phyloP scores from a whole-genome alignment of 1,140 invertebrate genomes.

The Pseudomyrmex sp. region DNA sequence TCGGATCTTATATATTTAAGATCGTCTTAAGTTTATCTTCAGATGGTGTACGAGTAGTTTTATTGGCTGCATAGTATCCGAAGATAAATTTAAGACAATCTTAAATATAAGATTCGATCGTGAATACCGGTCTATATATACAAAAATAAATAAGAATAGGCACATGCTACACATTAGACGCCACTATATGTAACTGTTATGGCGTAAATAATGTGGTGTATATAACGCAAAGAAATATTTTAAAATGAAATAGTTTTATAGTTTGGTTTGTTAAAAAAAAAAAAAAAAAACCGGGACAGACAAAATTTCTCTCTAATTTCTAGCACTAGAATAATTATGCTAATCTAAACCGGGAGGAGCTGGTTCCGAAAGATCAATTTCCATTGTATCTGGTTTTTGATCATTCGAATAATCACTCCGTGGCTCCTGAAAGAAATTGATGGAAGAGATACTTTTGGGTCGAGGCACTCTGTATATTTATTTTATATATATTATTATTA shows the following conservation, averaged over 20 bases:
- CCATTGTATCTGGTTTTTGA: conserved; percentile 79
- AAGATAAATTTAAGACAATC: too few species aligned
- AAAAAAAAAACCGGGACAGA: conserved; percentile 58
- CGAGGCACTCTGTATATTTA: conserved; percentile 56
- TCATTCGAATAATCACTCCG: conserved; percentile 80
- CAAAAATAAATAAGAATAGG: not conserved
- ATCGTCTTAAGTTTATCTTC: too few species aligned
- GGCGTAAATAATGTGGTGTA: not conserved
- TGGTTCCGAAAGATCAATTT: conserved; percentile 81
- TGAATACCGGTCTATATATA: too few species aligned
- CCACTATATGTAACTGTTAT: not conserved
- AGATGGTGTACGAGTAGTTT: too few species aligned
- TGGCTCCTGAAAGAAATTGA: conserved; percentile 76
- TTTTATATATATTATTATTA: not conserved
- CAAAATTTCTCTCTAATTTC: conserved; percentile 53
- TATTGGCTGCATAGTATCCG: too few species aligned
- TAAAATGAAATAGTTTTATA: conserved; percentile 57
- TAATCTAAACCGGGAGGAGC: conserved; percentile 84
- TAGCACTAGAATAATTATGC: conserved; percentile 68
- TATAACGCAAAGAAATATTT: not conserved
- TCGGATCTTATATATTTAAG: too few species aligned
- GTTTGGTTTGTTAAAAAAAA: conserved; percentile 62
- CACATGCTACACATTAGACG: not conserved
- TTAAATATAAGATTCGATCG: too few species aligned
- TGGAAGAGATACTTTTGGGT: conserved; percentile 59